phyloP scores from a whole-genome alignment of 2,888 invertebrate species.

The Notocelia uddmanniana region DNA sequence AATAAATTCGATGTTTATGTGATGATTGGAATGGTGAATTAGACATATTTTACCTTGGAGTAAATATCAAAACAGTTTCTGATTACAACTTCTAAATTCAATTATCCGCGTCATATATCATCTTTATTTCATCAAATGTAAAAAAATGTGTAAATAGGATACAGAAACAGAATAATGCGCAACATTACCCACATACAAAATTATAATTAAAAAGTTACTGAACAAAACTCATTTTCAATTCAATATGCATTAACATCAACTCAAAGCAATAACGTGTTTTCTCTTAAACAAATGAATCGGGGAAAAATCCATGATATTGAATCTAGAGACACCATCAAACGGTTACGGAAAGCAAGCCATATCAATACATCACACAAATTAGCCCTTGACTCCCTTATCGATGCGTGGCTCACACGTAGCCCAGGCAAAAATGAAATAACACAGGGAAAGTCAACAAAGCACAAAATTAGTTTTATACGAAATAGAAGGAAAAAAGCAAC shows the following conservation, averaged over 20 bases:
- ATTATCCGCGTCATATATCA: too few relatives aligned
- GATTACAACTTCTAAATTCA: too few relatives aligned
- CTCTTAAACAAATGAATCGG: background rate
- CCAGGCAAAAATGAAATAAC: conserved; percentile 73
- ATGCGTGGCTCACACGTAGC: conserved; percentile 47
- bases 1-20: too few relatives aligned
- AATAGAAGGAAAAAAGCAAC: conserved; percentile 71
- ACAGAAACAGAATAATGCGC: too few relatives aligned
- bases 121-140: too few relatives aligned
- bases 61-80: too few relatives aligned
- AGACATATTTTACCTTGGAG: too few relatives aligned
- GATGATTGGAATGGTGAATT: too few relatives aligned
- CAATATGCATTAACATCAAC: background rate
- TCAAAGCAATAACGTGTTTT: background rate
- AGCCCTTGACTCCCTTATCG: conserved; percentile 50
- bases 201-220: too few relatives aligned
- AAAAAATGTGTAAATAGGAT: too few relatives aligned
- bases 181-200: too few relatives aligned
- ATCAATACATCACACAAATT: conserved; percentile 44
- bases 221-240: too few relatives aligned
- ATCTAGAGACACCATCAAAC: background rate
- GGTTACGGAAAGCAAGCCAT: conserved; percentile 19
- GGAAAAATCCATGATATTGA: background rate
- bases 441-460: conserved; percentile 78
- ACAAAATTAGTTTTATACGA: conserved; percentile 82